Evolutionary conservation across 2,113 vertebrate genomes (phyloP).

Genomic region (Arizona elegans): DNA sequence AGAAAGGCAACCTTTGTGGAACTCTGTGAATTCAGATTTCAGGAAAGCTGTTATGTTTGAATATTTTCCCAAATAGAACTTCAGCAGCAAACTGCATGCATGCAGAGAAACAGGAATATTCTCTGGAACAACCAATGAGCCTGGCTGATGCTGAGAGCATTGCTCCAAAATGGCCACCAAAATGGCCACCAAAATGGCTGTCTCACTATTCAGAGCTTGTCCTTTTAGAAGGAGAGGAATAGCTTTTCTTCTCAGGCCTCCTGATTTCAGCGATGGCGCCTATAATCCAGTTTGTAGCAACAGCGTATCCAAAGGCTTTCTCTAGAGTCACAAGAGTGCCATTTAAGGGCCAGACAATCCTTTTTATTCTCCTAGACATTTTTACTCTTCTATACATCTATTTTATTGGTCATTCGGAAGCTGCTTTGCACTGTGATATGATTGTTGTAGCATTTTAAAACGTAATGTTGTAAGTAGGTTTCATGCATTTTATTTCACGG

Average conservation of each 20-base stretch:
- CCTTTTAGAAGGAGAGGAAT: not conserved
- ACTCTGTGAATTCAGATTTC: not conserved
- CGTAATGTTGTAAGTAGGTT: not conserved
- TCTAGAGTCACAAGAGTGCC: not conserved
- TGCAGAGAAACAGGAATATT: not conserved
- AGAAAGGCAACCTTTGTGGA: too few species aligned
- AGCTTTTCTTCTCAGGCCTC: not conserved
- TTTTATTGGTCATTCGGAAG: not conserved
- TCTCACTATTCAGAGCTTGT: not conserved
- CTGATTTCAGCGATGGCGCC: not conserved
- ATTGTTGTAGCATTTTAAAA: not conserved
- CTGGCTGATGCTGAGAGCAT: not conserved
- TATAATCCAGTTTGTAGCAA: not conserved
- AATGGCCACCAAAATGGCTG: not conserved
- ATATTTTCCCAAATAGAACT: not conserved
- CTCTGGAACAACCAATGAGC: not conserved
- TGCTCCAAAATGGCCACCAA: not conserved
- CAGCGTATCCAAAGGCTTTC: not conserved
- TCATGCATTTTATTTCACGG: not conserved
- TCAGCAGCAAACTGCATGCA: not conserved
- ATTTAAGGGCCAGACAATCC: not conserved
- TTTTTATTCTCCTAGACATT: not conserved
- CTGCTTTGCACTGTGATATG: not conserved
- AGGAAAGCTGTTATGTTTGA: not conserved
- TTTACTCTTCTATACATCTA: not conserved